Conservation (phyloP, 2,797 vertebrate species). For the Falco columbarius region DNA sequence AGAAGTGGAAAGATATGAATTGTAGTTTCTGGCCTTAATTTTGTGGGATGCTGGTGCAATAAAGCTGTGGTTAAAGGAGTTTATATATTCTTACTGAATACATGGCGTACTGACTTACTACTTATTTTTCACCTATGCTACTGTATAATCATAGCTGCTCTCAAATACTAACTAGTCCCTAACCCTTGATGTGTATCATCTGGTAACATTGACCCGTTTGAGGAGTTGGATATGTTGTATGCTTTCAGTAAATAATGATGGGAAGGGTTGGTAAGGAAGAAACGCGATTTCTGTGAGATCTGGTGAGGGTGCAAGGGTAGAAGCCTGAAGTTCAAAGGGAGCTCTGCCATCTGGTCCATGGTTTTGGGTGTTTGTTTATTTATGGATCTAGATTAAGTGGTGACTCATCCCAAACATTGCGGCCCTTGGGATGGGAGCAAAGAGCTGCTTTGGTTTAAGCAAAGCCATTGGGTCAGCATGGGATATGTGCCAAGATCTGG, state of each 20-base stretch:
- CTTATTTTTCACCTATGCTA: neutral
- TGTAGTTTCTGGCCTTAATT: neutral
- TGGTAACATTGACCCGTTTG: neutral
- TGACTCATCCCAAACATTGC: neutral
- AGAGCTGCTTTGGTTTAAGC: neutral
- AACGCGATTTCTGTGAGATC: neutral
- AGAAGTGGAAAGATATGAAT: neutral
- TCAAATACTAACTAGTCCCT: neutral
- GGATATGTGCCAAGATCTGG: neutral
- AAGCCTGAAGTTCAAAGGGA: neutral
- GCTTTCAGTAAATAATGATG: neutral
- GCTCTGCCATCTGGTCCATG: neutral
- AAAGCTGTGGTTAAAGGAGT: slow-evolving; percentile 11
- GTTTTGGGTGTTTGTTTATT: neutral
- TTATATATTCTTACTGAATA: neutral
- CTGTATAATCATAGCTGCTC: neutral
- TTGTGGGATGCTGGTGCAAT: neutral
- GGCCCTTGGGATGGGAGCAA: neutral
- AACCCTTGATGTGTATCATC: neutral
- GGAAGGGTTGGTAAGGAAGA: neutral
- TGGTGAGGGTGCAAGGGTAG: neutral
- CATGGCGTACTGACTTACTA: neutral
- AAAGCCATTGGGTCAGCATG: neutral
- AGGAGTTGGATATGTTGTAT: neutral
- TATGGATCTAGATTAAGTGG: neutral